Percentiles rank a stretch among this genome's conserved stretches.
These are phyloP conservation scores for Notarius quadriscutis DNA, from an alignment of 2,113 vertebrate genomes.

Conservation along the genomic window DNA sequence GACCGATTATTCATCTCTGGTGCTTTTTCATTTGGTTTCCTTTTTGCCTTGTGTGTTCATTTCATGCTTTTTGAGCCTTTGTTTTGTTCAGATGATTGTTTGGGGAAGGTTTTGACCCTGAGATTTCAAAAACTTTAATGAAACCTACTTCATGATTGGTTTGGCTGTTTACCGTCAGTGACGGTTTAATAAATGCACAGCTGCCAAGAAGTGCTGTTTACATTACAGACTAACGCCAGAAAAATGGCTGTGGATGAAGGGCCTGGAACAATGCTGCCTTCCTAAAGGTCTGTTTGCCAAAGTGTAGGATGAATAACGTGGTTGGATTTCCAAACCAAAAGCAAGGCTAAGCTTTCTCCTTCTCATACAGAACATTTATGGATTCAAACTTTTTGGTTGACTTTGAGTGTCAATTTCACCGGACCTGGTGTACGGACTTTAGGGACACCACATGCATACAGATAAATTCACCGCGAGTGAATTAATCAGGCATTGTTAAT, in stretches of 20 bases:
- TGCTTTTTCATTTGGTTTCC: neutral
- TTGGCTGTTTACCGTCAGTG: neutral
- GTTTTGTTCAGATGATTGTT: neutral
- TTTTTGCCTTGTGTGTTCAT: slow-evolving; percentile 14
- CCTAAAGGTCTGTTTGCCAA: neutral
- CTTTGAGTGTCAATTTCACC: neutral
- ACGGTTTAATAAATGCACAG: neutral
- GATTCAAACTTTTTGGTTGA: neutral
- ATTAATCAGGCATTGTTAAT: neutral
- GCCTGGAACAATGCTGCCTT: slow-evolving; percentile 22
- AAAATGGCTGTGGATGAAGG: slow-evolving; percentile 10
- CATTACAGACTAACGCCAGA: neutral
- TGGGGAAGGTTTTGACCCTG: neutral
- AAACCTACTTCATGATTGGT: neutral
- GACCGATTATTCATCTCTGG: neutral
- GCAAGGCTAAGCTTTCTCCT: neutral
- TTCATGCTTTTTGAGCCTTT: neutral
- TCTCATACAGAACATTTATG: neutral
- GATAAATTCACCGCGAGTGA: neutral
- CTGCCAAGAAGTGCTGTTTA: slow-evolving; percentile 20
- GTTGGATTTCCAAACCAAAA: neutral
- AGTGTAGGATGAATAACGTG: slow-evolving; percentile 23
- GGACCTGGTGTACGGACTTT: neutral
- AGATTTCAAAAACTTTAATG: slow-evolving; percentile 12
- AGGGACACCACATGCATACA: neutral